phyloP scores from a whole-genome alignment of 2,888 invertebrate species.

The Hoplodrina blanda region DNA sequence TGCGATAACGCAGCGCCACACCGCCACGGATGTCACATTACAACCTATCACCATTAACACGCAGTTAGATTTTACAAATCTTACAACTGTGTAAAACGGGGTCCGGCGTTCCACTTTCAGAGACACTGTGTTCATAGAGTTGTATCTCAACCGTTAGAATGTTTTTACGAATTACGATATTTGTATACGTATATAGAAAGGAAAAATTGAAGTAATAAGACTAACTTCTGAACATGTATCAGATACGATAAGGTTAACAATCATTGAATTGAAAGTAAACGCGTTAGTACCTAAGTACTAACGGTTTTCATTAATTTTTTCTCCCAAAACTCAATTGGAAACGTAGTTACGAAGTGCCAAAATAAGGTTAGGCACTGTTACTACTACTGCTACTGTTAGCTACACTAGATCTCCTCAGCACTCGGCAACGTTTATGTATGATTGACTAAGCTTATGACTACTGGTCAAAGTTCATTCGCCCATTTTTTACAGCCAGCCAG shows the following conservation, averaged over 20 bases:
- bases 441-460: not conserved
- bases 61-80: slow-evolving; percentile 48
- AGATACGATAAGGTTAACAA: too few species aligned
- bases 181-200: not conserved
- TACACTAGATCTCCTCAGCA: not conserved
- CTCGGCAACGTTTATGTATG: not conserved
- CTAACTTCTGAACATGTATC: too few species aligned
- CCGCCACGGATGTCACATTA: slow-evolving; percentile 74
- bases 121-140: not conserved
- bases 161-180: not conserved
- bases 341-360: not conserved
- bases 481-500: not conserved
- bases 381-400: not conserved
- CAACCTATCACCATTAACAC: slow-evolving; percentile 66
- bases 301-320: too few species aligned
- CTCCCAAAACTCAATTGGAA: not conserved
- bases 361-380: not conserved
- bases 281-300: too few species aligned
- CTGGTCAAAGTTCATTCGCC: slow-evolving; percentile 15
- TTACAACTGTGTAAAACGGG: slow-evolving; percentile 20
- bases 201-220: not conserved
- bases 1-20: slow-evolving; percentile 85
- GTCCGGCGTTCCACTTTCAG: not conserved
- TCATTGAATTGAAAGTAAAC: too few species aligned
- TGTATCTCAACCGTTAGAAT: not conserved